These are phyloP conservation scores for Eulithis prunata DNA, from an alignment of 2,888 invertebrate species.

Conservation along the genomic window DNA sequence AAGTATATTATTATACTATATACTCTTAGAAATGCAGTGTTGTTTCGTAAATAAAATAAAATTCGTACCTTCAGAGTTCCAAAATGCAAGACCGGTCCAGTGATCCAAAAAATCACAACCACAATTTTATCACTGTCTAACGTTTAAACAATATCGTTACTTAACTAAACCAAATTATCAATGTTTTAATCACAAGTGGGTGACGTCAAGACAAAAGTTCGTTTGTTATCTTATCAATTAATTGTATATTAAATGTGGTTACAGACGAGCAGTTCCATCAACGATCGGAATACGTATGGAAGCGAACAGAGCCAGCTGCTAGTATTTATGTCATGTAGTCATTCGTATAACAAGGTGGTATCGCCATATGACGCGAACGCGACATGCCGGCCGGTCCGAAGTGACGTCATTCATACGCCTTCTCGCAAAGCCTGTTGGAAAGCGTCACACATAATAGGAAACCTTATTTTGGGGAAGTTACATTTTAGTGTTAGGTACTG, in stretches of 20 bases:
- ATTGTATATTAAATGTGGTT: conserved; percentile 58
- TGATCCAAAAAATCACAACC: conserved; percentile 29
- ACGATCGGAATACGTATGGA: conserved; percentile 63
- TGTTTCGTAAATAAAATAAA: conserved; percentile 3
- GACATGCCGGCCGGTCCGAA: conserved; percentile 20
- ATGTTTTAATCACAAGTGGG: conserved; percentile 12
- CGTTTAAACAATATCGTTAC: conserved; percentile 29
- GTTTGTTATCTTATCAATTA: conserved; percentile 62
- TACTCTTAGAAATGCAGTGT: not conserved
- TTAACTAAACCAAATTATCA: conserved; percentile 33
- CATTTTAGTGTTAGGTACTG: conserved; percentile 17
- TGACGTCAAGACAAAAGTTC: conserved; percentile 58
- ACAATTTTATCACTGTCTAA: conserved; percentile 26
- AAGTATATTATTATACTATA: no score
- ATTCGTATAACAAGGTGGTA: conserved; percentile 49
- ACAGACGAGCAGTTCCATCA: conserved; percentile 47
- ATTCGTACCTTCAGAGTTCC: conserved; percentile 33
- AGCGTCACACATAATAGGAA: conserved; percentile 30
- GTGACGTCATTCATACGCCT: conserved; percentile 31
- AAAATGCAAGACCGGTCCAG: conserved; percentile 32
- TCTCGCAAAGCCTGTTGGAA: conserved; percentile 23
- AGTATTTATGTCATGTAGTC: conserved; percentile 49
- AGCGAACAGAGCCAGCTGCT: conserved; percentile 51
- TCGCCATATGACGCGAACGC: conserved; percentile 44
- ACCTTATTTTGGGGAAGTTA: conserved; percentile 24